phyloP scores from a whole-genome alignment of 2,888 invertebrate genomes.

The Metacarcinus magister region DNA sequence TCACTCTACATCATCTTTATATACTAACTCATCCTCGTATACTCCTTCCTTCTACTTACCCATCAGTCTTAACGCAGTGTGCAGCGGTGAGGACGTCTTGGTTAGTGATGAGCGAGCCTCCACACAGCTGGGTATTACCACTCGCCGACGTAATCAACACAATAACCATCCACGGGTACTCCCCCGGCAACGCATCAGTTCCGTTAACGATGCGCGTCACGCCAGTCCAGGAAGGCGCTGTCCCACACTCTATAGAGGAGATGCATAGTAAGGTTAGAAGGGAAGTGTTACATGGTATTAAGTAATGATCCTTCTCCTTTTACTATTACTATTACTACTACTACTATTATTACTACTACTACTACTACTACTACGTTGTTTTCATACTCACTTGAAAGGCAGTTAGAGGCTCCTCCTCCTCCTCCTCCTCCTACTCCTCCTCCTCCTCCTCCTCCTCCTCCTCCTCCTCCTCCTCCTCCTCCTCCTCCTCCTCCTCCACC shows the following conservation, averaged over 20 bases:
- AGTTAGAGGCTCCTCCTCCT: not conserved
- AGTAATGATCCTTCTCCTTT: not conserved
- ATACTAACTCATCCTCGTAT: too few species aligned
- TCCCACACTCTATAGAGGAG: constrained; percentile 56
- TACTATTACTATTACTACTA: not conserved
- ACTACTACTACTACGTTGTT: not conserved
- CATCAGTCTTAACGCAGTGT: not conserved
- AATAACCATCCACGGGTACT: constrained; percentile 67
- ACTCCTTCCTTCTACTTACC: not conserved
- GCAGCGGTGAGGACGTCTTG: constrained; percentile 61
- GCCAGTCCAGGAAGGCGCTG: constrained; percentile 45
- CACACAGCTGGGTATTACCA: not conserved
- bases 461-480: not conserved
- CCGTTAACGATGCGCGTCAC: constrained; percentile 63
- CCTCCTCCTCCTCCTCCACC: not conserved
- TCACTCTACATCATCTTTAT: too few species aligned
- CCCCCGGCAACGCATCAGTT: constrained; percentile 38
- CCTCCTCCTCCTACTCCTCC: not conserved
- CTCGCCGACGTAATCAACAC: not conserved
- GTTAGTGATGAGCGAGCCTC: constrained; percentile 50
- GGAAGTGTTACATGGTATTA: too few species aligned
- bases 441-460: not conserved
- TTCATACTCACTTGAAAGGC: not conserved
- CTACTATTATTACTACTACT: constrained; percentile 1
- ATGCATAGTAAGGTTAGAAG: not conserved